Evolutionary conservation across 2,888 invertebrate species (phyloP).

Genomic region (Alviniconcha strummeri): DNA sequence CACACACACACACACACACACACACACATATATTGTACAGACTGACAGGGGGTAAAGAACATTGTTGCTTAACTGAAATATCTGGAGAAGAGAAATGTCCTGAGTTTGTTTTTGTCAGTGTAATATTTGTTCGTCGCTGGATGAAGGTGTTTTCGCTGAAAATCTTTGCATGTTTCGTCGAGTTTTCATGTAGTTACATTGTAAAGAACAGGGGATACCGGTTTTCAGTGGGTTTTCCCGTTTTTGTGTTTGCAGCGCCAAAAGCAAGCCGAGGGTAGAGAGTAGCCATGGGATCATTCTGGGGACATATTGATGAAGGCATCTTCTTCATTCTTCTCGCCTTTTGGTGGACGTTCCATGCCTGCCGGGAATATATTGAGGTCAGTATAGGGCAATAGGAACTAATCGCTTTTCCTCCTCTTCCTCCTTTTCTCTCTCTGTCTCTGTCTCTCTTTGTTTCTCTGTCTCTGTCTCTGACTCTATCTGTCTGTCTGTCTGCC

Average conservation of each 20-base stretch:
- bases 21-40: no score
- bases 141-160: no score
- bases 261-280: neutral
- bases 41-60: no score
- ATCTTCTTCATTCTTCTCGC: constrained; percentile 52
- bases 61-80: no score
- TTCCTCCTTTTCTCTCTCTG: no score
- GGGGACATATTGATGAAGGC: constrained; percentile 57
- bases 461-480: constrained; percentile 6
- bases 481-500: neutral
- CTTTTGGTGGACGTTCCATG: constrained; percentile 57
- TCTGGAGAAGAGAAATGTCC: no score
- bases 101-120: no score
- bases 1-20: no score
- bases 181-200: neutral
- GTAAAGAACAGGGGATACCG: neutral
- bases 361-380: constrained; percentile 45
- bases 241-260: neutral
- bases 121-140: no score
- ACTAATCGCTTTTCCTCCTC: no score
- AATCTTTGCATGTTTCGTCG: neutral
- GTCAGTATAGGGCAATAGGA: constrained; percentile 37
- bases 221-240: neutral
- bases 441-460: neutral
- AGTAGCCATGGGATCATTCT: constrained; percentile 52